Percentiles rank a stretch among this genome's conserved stretches.
These are phyloP conservation scores for Eurypyga helias DNA, from an alignment of 2,113 vertebrate species.

Conservation along the genomic window DNA sequence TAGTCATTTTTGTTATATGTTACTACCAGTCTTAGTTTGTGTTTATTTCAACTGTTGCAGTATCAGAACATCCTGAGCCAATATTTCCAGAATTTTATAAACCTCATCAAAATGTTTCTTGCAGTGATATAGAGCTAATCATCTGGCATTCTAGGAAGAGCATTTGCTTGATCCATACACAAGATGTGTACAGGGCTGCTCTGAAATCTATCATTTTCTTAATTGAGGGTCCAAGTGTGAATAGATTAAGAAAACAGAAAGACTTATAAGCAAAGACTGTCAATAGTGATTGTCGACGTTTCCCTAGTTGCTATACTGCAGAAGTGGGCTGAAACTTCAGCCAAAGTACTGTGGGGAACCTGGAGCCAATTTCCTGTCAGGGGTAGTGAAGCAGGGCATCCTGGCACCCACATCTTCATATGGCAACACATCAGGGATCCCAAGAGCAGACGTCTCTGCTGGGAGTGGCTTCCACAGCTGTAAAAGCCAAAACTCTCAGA, in stretches of 20 bases:
- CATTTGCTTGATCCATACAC: background rate
- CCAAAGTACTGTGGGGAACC: background rate
- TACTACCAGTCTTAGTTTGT: background rate
- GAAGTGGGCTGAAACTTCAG: background rate
- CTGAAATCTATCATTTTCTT: background rate
- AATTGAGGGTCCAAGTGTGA: background rate
- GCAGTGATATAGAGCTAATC: background rate
- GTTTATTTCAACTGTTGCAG: background rate
- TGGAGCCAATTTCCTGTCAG: background rate
- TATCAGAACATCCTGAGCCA: background rate
- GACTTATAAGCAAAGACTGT: background rate
- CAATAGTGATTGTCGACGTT: background rate
- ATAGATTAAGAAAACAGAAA: background rate
- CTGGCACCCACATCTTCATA: background rate
- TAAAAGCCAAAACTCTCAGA: background rate
- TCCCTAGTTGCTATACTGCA: background rate
- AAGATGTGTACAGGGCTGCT: background rate
- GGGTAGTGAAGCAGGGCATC: background rate
- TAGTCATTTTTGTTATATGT: background rate
- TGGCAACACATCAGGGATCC: background rate
- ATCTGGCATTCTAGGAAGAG: background rate
- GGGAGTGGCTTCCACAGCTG: background rate
- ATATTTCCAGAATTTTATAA: background rate
- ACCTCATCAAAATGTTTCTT: background rate
- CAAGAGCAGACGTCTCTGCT: background rate